Percentiles rank a stretch among this genome's conserved stretches.
Evolutionary conservation across 2,113 vertebrate species (phyloP).

Genomic region (Urocitellus parryii): DNA sequence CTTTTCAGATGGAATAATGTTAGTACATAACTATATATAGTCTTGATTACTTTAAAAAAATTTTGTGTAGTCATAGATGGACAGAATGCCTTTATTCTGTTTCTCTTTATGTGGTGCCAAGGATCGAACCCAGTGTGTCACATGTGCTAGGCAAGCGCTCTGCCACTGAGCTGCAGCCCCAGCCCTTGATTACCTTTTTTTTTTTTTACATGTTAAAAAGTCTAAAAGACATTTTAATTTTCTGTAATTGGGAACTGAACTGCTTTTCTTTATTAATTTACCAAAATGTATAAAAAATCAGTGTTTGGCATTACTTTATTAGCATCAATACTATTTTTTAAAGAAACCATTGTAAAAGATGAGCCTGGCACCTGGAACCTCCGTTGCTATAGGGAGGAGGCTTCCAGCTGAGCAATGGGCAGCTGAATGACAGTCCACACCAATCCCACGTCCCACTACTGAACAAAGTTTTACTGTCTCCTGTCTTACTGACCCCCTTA

Average conservation of each 20-base stretch:
- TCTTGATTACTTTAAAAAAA: not conserved
- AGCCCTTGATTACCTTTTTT: not conserved
- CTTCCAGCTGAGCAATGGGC: not conserved
- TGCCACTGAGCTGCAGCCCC: too few species aligned
- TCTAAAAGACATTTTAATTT: constrained; percentile 19
- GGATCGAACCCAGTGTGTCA: too few species aligned
- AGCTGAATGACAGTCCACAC: not conserved
- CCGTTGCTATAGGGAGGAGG: not conserved
- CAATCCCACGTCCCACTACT: fast-evolving
- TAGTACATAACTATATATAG: not conserved
- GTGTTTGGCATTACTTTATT: not conserved
- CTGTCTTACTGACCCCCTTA: constrained; percentile 19
- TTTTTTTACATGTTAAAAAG: constrained; percentile 2
- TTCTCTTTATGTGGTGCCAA: too few species aligned
- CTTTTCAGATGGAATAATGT: not conserved
- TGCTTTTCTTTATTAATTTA: not conserved
- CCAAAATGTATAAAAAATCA: not conserved
- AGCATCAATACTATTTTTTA: not conserved
- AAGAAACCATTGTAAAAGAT: not conserved
- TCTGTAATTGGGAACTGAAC: not conserved
- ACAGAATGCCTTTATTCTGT: too few species aligned
- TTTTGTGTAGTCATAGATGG: too few species aligned
- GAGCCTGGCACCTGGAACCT: not conserved
- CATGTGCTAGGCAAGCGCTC: too few species aligned
- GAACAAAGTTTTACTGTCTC: constrained; percentile 30